Base-by-base conservation (phyloP, 2,113 vertebrate species). In the Heterocephalus glaber region DNA sequence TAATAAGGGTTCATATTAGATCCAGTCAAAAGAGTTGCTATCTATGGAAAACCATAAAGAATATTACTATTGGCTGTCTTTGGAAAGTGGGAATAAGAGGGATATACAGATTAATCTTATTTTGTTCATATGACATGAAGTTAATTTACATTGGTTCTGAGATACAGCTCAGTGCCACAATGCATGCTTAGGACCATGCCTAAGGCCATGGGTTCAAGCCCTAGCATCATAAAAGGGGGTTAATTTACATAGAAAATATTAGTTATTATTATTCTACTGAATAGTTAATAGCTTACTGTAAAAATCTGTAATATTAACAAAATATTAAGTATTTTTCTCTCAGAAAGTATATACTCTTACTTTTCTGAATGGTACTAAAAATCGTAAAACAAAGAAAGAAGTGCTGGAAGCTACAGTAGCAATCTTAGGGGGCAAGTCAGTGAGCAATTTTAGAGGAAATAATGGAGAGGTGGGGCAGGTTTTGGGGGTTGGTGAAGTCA, bases 401-500 rank as follows among this genome's bases (percentile, higher is more conserved):
- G 41, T 22, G 19, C 41, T 70, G 8, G 22, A 70, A 81, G 2
- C 30, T 61, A 35, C 8, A 41, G 14, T 4, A n/a, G 7, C 47
- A 56, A 60, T 60, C 30, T 44, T 41, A 47, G 19, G 13, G 74
- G n/a, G 33, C 79, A 26, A 14, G 11, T 14, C 22, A 30, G 33
- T 35, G 9, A 90, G 11, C 5, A 85, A 17, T 44, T 47, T 60
- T 7, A 35, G 33, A 35, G 89, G 76, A 60, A 47, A 35, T 20
- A 1, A 3, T 2, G 41, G 44, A 68, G 14, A 60, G 14, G 0
- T 5, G 54, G 6, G 5, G 4, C 38, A 8, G 30, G 10, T 11
- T 35, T 0, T 28, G 33, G 14, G 7, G 5, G 1, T 5, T 10
- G 9, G 9, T 86, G 20, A 87, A 60, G 6, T 56, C 70, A 56